A percentile compares a stretch with the other conserved stretches of the same genome.
These are phyloP conservation scores for Ariopsis seemanni DNA, from an alignment of 2,113 vertebrate genomes.

Conservation along the genomic window DNA sequence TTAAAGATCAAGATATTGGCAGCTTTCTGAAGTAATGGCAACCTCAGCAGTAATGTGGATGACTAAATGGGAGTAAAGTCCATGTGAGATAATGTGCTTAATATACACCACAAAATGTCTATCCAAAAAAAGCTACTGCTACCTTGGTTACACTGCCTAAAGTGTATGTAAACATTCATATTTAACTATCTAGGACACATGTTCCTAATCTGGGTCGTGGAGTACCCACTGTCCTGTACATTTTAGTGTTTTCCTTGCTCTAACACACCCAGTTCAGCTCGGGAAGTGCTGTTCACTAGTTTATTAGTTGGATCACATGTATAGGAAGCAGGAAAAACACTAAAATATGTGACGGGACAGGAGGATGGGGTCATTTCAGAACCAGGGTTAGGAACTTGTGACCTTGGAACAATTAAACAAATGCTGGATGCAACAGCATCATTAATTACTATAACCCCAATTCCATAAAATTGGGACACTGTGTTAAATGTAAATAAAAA, in stretches of 20 bases:
- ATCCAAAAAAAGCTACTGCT: neutral
- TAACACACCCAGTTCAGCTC: neutral
- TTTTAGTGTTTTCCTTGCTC: neutral
- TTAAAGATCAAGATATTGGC: neutral
- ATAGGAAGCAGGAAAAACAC: neutral
- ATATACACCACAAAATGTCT: neutral
- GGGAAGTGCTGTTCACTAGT: neutral
- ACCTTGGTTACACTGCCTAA: neutral
- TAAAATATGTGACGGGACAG: neutral
- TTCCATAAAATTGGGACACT: too few species aligned
- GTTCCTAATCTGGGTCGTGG: neutral
- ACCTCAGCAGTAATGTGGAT: slow-evolving; percentile 4
- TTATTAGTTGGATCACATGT: neutral
- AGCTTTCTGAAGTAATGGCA: neutral
- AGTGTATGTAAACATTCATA: neutral
- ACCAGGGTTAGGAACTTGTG: neutral
- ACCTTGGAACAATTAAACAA: neutral
- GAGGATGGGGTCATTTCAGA: neutral
- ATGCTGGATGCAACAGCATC: neutral
- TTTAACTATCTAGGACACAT: neutral
- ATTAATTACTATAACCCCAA: too few species aligned
- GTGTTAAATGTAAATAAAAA: too few species aligned
- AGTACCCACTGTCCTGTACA: neutral
- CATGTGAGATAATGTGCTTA: neutral
- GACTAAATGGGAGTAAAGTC: slow-evolving; percentile 11